Evolutionary conservation across 2,888 invertebrate genomes (phyloP).

Genomic region (Aplocera efformata): DNA sequence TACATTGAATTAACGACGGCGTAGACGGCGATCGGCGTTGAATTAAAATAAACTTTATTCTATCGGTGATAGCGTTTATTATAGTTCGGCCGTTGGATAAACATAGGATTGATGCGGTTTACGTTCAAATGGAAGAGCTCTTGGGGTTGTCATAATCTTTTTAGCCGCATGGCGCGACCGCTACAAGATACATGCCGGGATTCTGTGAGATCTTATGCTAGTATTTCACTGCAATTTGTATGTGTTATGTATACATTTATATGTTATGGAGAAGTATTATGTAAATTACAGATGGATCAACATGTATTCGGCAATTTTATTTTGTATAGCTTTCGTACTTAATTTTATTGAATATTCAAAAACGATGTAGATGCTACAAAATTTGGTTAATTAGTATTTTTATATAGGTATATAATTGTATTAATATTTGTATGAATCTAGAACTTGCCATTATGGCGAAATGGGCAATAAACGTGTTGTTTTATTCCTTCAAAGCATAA

Average conservation of each 20-base stretch:
- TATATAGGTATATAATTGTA: too few species aligned
- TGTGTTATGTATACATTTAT: conserved; percentile 14
- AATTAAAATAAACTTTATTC: conserved; percentile 52
- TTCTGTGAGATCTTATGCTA: conserved; percentile 56
- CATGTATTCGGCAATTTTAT: neutral
- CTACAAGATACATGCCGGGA: conserved; percentile 61
- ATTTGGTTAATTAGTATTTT: too few species aligned
- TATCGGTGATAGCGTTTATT: conserved; percentile 42
- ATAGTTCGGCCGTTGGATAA: conserved; percentile 35
- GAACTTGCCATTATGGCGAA: too few species aligned
- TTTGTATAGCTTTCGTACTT: too few species aligned
- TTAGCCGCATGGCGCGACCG: conserved; percentile 68
- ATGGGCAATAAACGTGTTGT: too few species aligned
- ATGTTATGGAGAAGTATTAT: conserved; percentile 16
- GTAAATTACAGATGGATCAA: conserved; percentile 5
- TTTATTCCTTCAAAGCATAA: too few species aligned
- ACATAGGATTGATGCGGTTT: conserved; percentile 64
- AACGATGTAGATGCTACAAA: too few species aligned
- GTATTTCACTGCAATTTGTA: conserved; percentile 46
- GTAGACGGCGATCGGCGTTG: conserved; percentile 42
- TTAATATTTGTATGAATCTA: too few species aligned
- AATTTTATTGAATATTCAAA: too few species aligned
- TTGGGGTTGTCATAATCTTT: conserved; percentile 77
- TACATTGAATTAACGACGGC: conserved; percentile 73
- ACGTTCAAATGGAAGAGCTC: conserved; percentile 56